Conservation (phyloP, 2,113 vertebrate species). For the Hyaena hyaena region DNA sequence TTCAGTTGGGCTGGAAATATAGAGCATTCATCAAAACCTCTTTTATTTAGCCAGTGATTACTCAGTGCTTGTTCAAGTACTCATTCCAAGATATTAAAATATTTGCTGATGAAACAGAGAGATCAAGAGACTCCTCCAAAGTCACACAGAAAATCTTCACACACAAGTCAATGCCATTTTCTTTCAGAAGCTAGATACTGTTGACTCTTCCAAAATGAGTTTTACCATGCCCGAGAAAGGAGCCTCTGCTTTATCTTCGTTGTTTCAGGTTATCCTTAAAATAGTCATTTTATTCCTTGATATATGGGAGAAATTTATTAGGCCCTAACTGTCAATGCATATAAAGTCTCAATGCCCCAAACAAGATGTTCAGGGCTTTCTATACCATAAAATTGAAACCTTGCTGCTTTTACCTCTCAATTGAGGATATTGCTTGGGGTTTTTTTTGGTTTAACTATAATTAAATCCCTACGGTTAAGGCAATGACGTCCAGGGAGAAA, state of each 20-base stretch:
- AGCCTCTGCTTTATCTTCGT: background rate
- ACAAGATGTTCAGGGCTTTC: background rate
- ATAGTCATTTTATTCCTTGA: background rate
- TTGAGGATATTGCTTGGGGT: background rate
- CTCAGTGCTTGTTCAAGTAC: background rate
- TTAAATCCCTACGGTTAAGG: background rate
- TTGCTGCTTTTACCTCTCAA: slow-evolving; percentile 21
- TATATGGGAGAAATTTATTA: slow-evolving; percentile 32
- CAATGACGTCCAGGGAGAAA: background rate
- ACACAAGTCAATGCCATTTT: background rate
- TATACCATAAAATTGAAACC: slow-evolving; percentile 43
- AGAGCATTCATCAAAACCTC: slow-evolving; percentile 21
- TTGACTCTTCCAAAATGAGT: background rate
- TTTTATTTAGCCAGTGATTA: slow-evolving; percentile 47
- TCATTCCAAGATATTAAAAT: background rate
- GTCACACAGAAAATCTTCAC: slow-evolving; percentile 59
- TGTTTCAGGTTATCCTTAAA: slow-evolving; percentile 23
- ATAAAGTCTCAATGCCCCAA: background rate
- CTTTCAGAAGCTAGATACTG: background rate
- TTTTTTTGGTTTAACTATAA: background rate
- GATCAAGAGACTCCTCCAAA: slow-evolving; percentile 4
- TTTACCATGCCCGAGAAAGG: background rate
- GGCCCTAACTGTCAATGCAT: slow-evolving; percentile 13
- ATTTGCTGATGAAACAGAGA: slow-evolving; percentile 54
- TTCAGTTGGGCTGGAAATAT: slow-evolving; percentile 14